A percentile compares a stretch with the other conserved stretches of the same genome.
phyloP scores from a whole-genome alignment of 2,888 invertebrate genomes.

The Spicauda simplicius region DNA sequence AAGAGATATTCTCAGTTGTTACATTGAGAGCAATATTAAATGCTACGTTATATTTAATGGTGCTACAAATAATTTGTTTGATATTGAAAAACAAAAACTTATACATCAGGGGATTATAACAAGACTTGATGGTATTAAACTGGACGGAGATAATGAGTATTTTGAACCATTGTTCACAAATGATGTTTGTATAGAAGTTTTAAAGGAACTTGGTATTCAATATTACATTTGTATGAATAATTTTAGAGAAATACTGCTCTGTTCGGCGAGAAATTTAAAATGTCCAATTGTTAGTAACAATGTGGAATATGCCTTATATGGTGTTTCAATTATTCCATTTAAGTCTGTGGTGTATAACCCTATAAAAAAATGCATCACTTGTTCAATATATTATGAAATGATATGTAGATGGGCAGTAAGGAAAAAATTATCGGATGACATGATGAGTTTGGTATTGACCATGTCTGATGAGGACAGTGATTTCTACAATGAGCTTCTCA shows the following conservation, averaged over 20 bases:
- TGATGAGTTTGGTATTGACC: conserved; percentile 40
- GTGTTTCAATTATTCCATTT: conserved; percentile 20
- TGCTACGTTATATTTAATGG: conserved; percentile 45
- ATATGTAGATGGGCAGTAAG: not conserved
- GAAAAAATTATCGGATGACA: conserved; percentile 6
- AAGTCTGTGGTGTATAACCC: conserved; percentile 30
- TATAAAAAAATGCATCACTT: conserved; percentile 2
- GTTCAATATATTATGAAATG: conserved; percentile 7
- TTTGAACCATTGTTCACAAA: conserved; percentile 44
- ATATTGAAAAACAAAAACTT: conserved; percentile 38
- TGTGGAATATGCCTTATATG: conserved; percentile 48
- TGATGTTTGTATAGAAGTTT: conserved; percentile 46
- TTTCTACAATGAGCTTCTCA: conserved; percentile 36
- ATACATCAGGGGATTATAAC: conserved; percentile 44
- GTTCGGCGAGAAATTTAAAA: conserved; percentile 44
- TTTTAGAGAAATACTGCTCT: conserved; percentile 45
- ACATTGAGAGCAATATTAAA: conserved; percentile 38
- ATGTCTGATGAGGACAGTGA: conserved; percentile 41
- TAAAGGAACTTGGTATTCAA: conserved; percentile 48
- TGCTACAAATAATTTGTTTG: conserved; percentile 34
- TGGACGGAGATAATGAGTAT: conserved; percentile 37
- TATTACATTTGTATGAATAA: conserved; percentile 50
- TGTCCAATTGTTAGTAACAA: conserved; percentile 51
- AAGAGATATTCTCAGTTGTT: conserved; percentile 36
- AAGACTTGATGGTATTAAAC: conserved; percentile 34